phyloP scores from a whole-genome alignment of 1,140 invertebrate genomes.

The Dysdera silvatica region DNA sequence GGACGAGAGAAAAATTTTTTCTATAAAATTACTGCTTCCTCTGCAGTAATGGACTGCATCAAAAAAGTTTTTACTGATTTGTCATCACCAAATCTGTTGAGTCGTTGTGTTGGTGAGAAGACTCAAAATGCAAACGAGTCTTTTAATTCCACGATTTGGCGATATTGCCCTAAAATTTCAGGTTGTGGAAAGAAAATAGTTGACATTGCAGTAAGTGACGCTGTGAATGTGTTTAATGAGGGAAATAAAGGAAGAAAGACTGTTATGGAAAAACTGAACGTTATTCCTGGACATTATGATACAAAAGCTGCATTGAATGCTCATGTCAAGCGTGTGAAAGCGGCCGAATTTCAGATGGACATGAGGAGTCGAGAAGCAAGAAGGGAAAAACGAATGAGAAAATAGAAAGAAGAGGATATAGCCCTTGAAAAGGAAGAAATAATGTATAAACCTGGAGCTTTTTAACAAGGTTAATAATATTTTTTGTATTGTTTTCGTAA shows the following conservation, averaged over 20 bases:
- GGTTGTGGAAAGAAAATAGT: neutral
- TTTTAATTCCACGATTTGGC: neutral
- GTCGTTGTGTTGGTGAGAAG: neutral
- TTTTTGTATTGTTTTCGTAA: too few species aligned
- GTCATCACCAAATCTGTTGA: neutral
- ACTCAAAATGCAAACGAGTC: slow-evolving; percentile 1
- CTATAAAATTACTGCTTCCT: neutral
- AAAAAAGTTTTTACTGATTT: neutral
- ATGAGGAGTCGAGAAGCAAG: neutral
- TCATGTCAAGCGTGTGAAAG: neutral
- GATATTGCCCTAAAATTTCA: neutral
- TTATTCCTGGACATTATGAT: neutral
- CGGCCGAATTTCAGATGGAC: neutral
- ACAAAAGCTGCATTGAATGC: neutral
- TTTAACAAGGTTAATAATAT: too few species aligned
- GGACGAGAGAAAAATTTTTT: neutral
- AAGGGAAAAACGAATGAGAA: neutral
- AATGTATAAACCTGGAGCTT: neutral
- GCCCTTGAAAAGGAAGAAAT: neutral
- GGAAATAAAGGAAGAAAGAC: neutral
- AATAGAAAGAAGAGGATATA: neutral
- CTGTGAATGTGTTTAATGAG: neutral
- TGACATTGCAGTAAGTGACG: neutral
- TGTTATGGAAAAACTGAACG: neutral
- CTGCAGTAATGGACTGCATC: neutral